phyloP scores from a whole-genome alignment of 1,140 invertebrate genomes.

The Chymomyza costata region DNA sequence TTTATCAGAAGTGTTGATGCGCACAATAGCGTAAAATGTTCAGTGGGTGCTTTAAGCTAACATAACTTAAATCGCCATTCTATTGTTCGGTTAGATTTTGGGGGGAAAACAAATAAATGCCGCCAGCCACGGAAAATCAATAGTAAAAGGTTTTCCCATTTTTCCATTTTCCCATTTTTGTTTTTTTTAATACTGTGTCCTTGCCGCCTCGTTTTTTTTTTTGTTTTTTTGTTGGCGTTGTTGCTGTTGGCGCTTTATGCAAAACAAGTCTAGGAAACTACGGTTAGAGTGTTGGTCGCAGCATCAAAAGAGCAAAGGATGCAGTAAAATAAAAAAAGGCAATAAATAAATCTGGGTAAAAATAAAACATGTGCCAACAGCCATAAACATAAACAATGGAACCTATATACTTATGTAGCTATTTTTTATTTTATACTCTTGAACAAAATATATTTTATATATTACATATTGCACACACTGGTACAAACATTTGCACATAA shows the following conservation, averaged over 20 bases:
- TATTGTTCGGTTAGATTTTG: constrained; percentile 26
- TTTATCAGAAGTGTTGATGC: constrained; percentile 35
- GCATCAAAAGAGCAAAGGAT: constrained; percentile 40
- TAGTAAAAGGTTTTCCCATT: constrained; percentile 36
- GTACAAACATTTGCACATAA: constrained; percentile 60
- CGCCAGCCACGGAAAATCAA: constrained; percentile 39
- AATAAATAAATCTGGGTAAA: constrained; percentile 52
- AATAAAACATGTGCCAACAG: constrained; percentile 52
- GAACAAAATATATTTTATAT: constrained; percentile 60
- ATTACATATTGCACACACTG: too few relatives aligned
- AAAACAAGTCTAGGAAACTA: constrained; percentile 42
- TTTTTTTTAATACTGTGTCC: constrained; percentile 11
- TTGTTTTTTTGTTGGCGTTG: background rate
- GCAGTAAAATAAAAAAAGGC: constrained; percentile 53
- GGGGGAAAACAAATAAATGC: constrained; percentile 51
- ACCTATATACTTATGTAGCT: constrained; percentile 34
- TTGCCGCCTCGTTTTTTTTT: too few relatives aligned
- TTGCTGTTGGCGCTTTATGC: too few relatives aligned
- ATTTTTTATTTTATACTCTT: constrained; percentile 1
- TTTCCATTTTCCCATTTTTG: too few relatives aligned
- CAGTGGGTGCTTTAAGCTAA: constrained; percentile 9
- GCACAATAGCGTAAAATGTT: constrained; percentile 27
- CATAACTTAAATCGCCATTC: background rate
- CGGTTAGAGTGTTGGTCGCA: constrained; percentile 22
- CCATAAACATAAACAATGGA: constrained; percentile 55